These are phyloP conservation scores for Nebria salina DNA, from an alignment of 2,888 invertebrate genomes.

Conservation along the genomic window DNA sequence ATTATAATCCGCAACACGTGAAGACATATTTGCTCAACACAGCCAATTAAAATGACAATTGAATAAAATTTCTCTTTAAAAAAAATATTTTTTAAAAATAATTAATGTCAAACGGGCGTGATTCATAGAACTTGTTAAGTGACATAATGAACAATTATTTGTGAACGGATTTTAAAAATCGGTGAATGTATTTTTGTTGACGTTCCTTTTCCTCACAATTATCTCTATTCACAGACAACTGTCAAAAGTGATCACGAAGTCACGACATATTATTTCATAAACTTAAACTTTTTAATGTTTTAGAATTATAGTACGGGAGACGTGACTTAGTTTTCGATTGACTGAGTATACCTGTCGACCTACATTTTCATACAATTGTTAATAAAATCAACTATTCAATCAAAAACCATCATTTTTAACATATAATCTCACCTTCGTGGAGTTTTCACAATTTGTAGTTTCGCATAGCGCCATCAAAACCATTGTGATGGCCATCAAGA, in stretches of 20 bases:
- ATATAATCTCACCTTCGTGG: neutral
- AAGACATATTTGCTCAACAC: constrained; percentile 1
- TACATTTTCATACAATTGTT: neutral
- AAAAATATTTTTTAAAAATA: neutral
- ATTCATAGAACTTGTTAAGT: neutral
- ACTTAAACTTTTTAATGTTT: neutral
- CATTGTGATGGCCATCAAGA: neutral
- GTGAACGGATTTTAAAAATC: neutral
- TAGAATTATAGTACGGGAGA: neutral
- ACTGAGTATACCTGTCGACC: neutral
- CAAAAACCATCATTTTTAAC: neutral
- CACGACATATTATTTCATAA: neutral
- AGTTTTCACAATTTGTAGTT: neutral
- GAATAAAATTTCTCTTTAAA: neutral
- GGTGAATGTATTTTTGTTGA: neutral
- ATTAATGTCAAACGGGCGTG: neutral
- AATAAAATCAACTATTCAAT: neutral
- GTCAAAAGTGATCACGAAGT: neutral
- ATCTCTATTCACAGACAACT: neutral
- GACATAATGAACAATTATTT: neutral
- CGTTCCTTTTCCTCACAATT: neutral
- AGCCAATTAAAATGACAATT: neutral
- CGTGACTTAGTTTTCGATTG: neutral
- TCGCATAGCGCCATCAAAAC: neutral
- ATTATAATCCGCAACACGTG: neutral